Base-by-base conservation (phyloP, 2,797 vertebrate species). In the Sebastes alutus region DNA sequence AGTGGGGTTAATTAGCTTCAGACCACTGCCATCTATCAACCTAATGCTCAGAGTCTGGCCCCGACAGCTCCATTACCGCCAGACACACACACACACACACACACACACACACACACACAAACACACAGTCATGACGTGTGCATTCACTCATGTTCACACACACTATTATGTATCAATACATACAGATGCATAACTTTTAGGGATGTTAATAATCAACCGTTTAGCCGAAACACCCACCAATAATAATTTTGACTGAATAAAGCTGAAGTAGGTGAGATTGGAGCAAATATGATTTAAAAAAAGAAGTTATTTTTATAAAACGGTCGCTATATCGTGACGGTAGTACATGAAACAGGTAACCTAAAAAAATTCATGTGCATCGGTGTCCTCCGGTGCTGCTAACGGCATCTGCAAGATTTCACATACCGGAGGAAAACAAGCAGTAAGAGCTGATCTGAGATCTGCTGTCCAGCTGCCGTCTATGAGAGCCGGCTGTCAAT, bases 1-100 rank as follows among this genome's bases (percentile, higher is more conserved):
- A 77, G 75, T 84, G 78, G 88, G 92, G 92, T 95, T 96, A 96
- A 96, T 96, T 95, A 95, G 92, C 90, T 90, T 84, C 73, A 85
- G 88, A 88, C 88, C 82, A 81, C 75, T 82, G 81, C 89, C 87
- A 95, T 96, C 93, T 94, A 94, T 96, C 94, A 96, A 90, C 78
- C 72, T 89, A 90, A 91, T 90, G 91, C 85, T 90, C 89, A 84
- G 82, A 83, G 75, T 86, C 75, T 82, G 72, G 84, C 85, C 63
- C 76, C 58, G 88, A 93, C 92, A 91, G 88, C 92, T 95, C 90
- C 88, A 94, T 95, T 94, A 94, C 86, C 3, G 18, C 75, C 80
- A 72, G 33, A 81, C 54, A 74, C 84, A 89, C 63, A 79, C 74
- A 49, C 71, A 49, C 25, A 16, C 56, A 16, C 25, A 11, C 60